These are phyloP conservation scores for Myripristis jacobus DNA, from an alignment of 2,797 vertebrate genomes.

Conservation along the genomic window DNA sequence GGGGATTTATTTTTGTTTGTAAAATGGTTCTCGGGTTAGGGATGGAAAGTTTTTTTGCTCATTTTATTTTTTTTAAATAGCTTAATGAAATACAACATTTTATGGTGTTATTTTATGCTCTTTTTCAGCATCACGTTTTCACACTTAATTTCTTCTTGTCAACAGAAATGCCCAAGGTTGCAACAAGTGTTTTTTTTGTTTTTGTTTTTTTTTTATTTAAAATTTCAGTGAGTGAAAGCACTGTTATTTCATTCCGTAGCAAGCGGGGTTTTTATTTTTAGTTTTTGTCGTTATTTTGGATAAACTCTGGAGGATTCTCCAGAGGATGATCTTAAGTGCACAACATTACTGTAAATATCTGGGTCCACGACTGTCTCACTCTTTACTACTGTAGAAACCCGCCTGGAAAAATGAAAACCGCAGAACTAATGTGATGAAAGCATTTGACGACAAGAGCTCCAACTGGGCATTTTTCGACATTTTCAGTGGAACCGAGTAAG, in stretches of 20 bases:
- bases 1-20: conserved; percentile 86
- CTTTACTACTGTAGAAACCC: conserved; percentile 77
- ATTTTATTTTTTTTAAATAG: conserved; percentile 71
- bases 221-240: conserved; percentile 73
- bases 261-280: conserved; percentile 48
- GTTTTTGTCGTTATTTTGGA: conserved; percentile 52
- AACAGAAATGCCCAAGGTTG: conserved; percentile 63
- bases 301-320: conserved; percentile 52
- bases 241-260: conserved; percentile 77
- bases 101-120: conserved; percentile 79
- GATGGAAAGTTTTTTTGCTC: conserved; percentile 66
- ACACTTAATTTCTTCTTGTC: conserved; percentile 64
- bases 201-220: conserved; percentile 44
- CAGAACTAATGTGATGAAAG: conserved; percentile 62
- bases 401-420: conserved; percentile 58
- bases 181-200: conserved; percentile 61
- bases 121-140: conserved; percentile 68
- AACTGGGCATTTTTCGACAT: conserved; percentile 1
- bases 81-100: conserved; percentile 79
- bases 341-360: conserved; percentile 80
- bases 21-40: conserved; percentile 79
- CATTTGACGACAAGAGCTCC: conserved; percentile 35
- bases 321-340: conserved; percentile 68
- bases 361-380: conserved; percentile 74
- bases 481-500: conserved; percentile 2